Evolutionary conservation across 2,797 vertebrate species (phyloP).

Genomic region (Arnoldichthys spilopterus): DNA sequence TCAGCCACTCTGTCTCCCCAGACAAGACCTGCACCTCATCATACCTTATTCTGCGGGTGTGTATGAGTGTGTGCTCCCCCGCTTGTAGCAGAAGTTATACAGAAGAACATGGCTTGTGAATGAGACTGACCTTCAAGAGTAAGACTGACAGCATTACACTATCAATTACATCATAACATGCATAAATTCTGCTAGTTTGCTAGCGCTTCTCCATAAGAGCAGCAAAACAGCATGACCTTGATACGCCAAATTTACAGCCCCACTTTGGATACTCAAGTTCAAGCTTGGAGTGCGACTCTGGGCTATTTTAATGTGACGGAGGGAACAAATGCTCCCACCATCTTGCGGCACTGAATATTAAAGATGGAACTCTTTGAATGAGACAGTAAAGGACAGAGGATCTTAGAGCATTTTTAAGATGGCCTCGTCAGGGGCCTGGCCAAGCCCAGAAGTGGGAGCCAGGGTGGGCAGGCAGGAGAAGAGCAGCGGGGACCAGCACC

Average conservation of each 20-base stretch:
- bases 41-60: conserved; percentile 29
- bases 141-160: conserved; percentile 47
- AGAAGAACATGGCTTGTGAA: conserved; percentile 47
- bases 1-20: conserved; percentile 42
- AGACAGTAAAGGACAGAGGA: conserved; percentile 84
- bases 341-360: conserved; percentile 85
- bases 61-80: conserved; percentile 22
- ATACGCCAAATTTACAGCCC: conserved; percentile 80
- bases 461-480: conserved; percentile 61
- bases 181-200: conserved; percentile 78
- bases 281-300: conserved; percentile 71
- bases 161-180: conserved; percentile 62
- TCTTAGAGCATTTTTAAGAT: conserved; percentile 79
- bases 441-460: conserved; percentile 79
- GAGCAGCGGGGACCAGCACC: conserved; percentile 58
- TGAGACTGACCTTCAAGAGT: conserved; percentile 38
- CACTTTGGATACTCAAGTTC: conserved; percentile 79
- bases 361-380: conserved; percentile 81
- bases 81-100: conserved; percentile 29
- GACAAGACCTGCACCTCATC: conserved; percentile 50
- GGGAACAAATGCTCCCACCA: conserved; percentile 78
- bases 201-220: conserved; percentile 45
- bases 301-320: conserved; percentile 52
- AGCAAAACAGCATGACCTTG: conserved; percentile 81
- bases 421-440: conserved; percentile 66